These are phyloP conservation scores for Drosophila truncata DNA, from an alignment of 1,140 invertebrate species.

Conservation along the genomic window DNA sequence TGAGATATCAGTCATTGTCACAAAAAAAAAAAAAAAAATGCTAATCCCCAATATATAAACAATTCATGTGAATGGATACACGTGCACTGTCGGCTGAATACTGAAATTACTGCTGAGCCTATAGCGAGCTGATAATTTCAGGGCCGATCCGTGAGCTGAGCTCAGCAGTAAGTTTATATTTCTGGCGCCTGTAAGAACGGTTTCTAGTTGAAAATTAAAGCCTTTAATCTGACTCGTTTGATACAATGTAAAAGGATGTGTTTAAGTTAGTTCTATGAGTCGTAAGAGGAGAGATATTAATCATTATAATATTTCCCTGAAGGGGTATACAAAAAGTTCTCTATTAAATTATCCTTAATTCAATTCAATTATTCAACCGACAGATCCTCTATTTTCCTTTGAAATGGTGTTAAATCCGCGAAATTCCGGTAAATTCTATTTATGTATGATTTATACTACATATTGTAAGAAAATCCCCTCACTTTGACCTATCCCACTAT, in stretches of 20 bases:
- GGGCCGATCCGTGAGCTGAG: neutral
- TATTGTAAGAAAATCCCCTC: conserved; percentile 19
- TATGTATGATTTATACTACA: conserved; percentile 54
- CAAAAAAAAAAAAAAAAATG: neutral
- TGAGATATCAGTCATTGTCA: conserved; percentile 13
- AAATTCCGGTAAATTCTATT: conserved; percentile 43
- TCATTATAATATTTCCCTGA: neutral
- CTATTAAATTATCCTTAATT: conserved; percentile 15
- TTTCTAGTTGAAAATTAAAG: too few species aligned
- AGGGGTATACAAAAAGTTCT: neutral
- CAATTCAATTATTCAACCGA: conserved; percentile 13
- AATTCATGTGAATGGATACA: too few species aligned
- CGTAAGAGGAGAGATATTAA: too few species aligned
- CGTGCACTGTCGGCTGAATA: neutral
- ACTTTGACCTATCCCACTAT: conserved; percentile 19
- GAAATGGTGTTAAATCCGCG: conserved; percentile 15
- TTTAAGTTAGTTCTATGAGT: too few species aligned
- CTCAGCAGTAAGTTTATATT: neutral
- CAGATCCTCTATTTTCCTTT: conserved; percentile 30
- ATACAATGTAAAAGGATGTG: neutral
- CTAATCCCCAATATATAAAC: neutral
- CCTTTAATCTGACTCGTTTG: too few species aligned
- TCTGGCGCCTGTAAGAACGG: neutral
- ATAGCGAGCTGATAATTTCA: neutral
- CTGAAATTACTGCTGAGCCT: neutral